Conservation (phyloP, 2,888 invertebrate species). For the Allolobophora icterica region DNA sequence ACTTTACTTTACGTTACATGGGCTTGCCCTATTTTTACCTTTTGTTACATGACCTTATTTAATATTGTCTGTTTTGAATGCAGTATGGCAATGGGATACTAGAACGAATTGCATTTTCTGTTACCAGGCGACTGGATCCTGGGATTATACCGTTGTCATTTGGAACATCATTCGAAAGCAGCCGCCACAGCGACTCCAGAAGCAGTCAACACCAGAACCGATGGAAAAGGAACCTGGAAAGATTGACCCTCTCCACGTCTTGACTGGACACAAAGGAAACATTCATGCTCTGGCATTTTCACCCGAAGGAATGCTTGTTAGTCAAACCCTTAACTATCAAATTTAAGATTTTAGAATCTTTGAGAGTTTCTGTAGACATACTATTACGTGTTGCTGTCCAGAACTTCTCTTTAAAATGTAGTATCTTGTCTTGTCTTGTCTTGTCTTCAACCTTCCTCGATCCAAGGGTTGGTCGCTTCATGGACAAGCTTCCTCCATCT, state of each 20-base stretch:
- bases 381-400: not conserved
- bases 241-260: slow-evolving; percentile 49
- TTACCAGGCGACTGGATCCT: slow-evolving; percentile 62
- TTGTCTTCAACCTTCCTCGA: too few species aligned
- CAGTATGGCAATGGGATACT: too few species aligned
- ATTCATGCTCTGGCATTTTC: slow-evolving; percentile 61
- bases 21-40: too few species aligned
- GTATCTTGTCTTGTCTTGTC: too few species aligned
- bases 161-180: slow-evolving; percentile 54
- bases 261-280: slow-evolving; percentile 61
- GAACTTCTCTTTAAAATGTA: too few species aligned
- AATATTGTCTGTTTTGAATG: not conserved
- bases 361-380: not conserved
- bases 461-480: too few species aligned
- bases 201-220: not conserved
- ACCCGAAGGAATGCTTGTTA: slow-evolving; percentile 62
- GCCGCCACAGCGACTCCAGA: slow-evolving; percentile 29
- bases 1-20: too few species aligned
- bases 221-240: not conserved
- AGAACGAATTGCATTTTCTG: not conserved
- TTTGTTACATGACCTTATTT: not conserved
- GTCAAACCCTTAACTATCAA: slow-evolving; percentile 13
- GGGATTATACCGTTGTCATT: slow-evolving; percentile 61
- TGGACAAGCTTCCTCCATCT: too few species aligned
- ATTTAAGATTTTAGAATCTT: not conserved